phyloP scores from a whole-genome alignment of 1,140 invertebrate species.

The Lasioglossum albipes region DNA sequence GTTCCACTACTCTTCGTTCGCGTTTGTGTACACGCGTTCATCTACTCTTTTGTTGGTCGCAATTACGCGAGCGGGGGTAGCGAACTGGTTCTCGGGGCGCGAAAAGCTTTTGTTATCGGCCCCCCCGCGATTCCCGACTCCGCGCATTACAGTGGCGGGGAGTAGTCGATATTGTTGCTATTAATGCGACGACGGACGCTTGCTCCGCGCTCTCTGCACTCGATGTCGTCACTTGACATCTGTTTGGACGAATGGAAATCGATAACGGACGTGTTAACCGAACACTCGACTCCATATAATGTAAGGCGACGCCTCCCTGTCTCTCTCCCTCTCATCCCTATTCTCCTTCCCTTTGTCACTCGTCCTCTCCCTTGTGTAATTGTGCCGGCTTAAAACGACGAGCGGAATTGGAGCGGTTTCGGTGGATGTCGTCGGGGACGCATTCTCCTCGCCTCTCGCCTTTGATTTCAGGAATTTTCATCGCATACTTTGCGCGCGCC shows the following conservation, averaged over 20 bases:
- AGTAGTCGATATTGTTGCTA: conserved; percentile 12
- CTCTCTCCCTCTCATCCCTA: not conserved
- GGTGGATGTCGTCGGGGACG: not conserved
- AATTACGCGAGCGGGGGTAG: not conserved
- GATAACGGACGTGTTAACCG: conserved; percentile 19
- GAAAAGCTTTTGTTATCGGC: not conserved
- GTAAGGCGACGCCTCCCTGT: not conserved
- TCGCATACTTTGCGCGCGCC: not conserved
- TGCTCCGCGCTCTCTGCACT: not conserved
- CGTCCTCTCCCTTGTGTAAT: not conserved
- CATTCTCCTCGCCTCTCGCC: not conserved
- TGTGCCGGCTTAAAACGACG: not conserved
- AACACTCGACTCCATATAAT: not conserved
- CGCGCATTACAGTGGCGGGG: not conserved
- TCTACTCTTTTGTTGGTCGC: not conserved
- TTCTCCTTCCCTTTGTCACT: no score
- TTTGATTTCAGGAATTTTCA: conserved; percentile 6
- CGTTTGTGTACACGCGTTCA: not conserved
- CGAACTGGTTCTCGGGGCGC: not conserved
- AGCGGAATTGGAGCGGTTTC: not conserved
- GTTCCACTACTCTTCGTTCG: no score
- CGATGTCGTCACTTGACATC: conserved; percentile 2
- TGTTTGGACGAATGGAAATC: conserved; percentile 25
- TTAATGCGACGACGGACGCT: not conserved
- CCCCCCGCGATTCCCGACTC: no score